Evolutionary conservation across 2,888 invertebrate species (phyloP).

Genomic region (Sussaba pulchella): DNA sequence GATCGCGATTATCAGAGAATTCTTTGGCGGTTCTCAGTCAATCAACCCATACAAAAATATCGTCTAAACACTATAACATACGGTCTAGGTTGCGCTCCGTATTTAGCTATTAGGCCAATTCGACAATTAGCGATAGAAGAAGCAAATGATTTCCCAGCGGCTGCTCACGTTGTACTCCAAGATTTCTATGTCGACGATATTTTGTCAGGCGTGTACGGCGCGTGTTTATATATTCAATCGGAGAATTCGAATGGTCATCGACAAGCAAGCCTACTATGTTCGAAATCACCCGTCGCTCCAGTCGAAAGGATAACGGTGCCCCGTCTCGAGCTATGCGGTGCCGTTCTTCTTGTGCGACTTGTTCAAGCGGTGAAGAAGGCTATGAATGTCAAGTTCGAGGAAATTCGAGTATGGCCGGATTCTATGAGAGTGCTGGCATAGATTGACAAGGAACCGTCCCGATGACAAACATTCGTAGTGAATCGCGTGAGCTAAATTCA

Average conservation of each 20-base stretch:
- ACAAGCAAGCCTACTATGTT: not conserved
- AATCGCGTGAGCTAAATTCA: constrained; percentile 1
- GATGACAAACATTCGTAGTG: constrained; percentile 1
- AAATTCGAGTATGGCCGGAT: not conserved
- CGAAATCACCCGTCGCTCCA: not conserved
- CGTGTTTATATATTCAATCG: not conserved
- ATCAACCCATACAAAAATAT: too few relatives aligned
- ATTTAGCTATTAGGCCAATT: too few relatives aligned
- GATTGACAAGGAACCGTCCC: not conserved
- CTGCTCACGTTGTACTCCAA: not conserved
- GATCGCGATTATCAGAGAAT: constrained; percentile 71
- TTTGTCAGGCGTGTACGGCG: constrained; percentile 31
- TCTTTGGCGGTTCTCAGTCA: constrained; percentile 68
- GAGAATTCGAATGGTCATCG: not conserved
- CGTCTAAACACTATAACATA: too few relatives aligned
- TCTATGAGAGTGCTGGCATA: not conserved
- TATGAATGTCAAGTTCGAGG: not conserved
- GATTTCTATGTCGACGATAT: constrained; percentile 56
- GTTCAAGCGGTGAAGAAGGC: not conserved
- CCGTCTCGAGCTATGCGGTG: not conserved
- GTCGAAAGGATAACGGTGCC: not conserved
- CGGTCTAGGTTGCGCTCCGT: too few relatives aligned
- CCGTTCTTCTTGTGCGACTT: not conserved
- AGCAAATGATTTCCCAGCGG: constrained; percentile 14
- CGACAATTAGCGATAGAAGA: constrained; percentile 38